Conservation (phyloP, 2,797 vertebrate genomes). For the Sebastes hopkinsi region DNA sequence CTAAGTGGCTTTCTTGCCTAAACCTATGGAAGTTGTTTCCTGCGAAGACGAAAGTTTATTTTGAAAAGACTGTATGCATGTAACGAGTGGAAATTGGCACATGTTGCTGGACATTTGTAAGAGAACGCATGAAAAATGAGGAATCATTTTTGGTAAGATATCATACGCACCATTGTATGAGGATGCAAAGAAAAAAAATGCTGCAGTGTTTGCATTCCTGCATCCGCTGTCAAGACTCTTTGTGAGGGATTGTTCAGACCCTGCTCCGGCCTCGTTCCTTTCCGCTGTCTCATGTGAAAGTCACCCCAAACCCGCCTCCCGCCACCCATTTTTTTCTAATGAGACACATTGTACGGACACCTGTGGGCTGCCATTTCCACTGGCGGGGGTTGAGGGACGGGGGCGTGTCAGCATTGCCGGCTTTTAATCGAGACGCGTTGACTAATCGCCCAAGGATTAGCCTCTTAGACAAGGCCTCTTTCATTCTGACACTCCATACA, state of each 20-base stretch:
- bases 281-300: slow-evolving; percentile 45
- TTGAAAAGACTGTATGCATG: too few relatives aligned
- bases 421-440: slow-evolving; percentile 80
- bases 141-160: too few relatives aligned
- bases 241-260: background rate
- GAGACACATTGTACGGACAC: slow-evolving; percentile 71
- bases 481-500: slow-evolving; percentile 72
- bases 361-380: slow-evolving; percentile 67
- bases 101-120: too few relatives aligned
- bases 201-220: slow-evolving; percentile 1
- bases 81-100: too few relatives aligned
- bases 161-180: too few relatives aligned
- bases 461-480: slow-evolving; percentile 81
- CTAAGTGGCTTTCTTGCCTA: too few relatives aligned
- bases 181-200: background rate
- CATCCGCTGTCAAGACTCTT: background rate
- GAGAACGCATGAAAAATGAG: too few relatives aligned
- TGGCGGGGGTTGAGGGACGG: slow-evolving; percentile 16
- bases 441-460: slow-evolving; percentile 81
- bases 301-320: slow-evolving; percentile 17
- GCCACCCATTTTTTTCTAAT: slow-evolving; percentile 46
- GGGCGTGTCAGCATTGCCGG: slow-evolving; percentile 59
- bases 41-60: too few relatives aligned
- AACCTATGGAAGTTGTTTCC: too few relatives aligned
- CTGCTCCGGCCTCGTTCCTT: slow-evolving; percentile 15